These are phyloP conservation scores for Ammodytes dubius DNA, from an alignment of 2,113 vertebrate species.

Conservation along the genomic window DNA sequence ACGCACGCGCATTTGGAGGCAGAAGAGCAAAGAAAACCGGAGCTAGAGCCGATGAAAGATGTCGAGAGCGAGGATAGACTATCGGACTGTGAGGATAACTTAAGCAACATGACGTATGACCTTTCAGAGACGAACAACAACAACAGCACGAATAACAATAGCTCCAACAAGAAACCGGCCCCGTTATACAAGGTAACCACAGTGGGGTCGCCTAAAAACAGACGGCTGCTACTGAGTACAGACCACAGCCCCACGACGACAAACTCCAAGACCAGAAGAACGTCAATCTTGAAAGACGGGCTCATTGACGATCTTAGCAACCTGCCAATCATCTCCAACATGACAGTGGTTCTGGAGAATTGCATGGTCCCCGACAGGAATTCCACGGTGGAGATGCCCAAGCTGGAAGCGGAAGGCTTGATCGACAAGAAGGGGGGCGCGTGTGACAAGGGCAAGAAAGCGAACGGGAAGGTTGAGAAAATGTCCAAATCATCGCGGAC, in stretches of 20 bases:
- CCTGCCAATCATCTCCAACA: conserved; percentile 96
- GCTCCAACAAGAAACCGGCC: conserved; percentile 86
- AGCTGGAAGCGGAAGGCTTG: conserved; percentile 95
- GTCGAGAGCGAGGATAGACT: conserved; percentile 93
- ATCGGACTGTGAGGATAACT: conserved; percentile 94
- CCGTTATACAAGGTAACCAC: conserved; percentile 89
- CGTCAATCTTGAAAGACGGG: conserved; percentile 92
- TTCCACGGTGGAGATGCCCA: conserved; percentile 94
- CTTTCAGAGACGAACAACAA: conserved; percentile 88
- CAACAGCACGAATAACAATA: conserved; percentile 57
- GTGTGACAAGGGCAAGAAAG: conserved; percentile 89
- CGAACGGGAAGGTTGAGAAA: conserved; percentile 93
- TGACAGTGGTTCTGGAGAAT: conserved; percentile 92
- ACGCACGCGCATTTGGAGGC: conserved; percentile 96
- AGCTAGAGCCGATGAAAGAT: conserved; percentile 88
- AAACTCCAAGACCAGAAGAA: conserved; percentile 90
- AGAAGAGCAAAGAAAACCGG: conserved; percentile 90
- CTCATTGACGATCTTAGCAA: conserved; percentile 90
- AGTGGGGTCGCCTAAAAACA: conserved; percentile 92
- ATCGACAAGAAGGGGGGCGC: conserved; percentile 91
- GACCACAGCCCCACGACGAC: conserved; percentile 85
- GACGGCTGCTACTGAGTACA: conserved; percentile 89
- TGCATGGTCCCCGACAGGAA: conserved; percentile 90
- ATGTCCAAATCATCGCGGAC: conserved; percentile 91
- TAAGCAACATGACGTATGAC: conserved; percentile 89